phyloP scores from a whole-genome alignment of 2,888 invertebrate species.

The Cantharis flavilabris region DNA sequence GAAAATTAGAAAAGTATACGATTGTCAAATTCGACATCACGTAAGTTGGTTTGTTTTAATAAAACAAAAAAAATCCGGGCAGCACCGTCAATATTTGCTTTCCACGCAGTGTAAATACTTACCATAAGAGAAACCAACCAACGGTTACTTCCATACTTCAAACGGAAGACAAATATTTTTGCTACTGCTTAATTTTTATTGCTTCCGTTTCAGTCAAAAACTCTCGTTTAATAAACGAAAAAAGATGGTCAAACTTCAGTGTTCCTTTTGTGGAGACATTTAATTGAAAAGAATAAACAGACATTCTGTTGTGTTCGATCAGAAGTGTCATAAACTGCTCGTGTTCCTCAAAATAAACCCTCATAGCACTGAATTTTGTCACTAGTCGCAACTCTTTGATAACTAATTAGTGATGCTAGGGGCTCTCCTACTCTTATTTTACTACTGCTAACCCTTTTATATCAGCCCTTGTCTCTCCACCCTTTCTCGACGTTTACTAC shows the following conservation, averaged over 20 bases:
- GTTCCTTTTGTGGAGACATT: background rate
- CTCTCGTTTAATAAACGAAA: background rate
- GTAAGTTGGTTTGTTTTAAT: background rate
- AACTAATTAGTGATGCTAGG: constrained; percentile 64
- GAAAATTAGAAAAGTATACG: background rate
- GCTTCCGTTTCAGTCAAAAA: background rate
- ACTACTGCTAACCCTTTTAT: constrained; percentile 56
- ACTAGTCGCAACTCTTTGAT: constrained; percentile 61
- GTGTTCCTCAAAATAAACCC: constrained; percentile 55
- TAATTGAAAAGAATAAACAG: background rate
- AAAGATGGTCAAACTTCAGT: background rate
- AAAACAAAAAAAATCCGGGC: background rate
- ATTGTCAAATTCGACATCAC: background rate
- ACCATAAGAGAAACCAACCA: background rate
- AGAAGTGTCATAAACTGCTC: constrained; percentile 12
- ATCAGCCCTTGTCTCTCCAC: constrained; percentile 44
- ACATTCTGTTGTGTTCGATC: background rate
- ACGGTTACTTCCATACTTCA: background rate
- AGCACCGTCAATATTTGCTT: background rate
- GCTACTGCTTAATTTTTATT: background rate
- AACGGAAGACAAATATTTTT: background rate
- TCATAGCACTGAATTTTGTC: constrained; percentile 49
- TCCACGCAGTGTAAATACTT: background rate
- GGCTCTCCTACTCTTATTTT: constrained; percentile 53
- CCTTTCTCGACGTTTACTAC: constrained; percentile 36